phyloP scores from a whole-genome alignment of 1,140 invertebrate genomes.

The Drosophila yakuba region DNA sequence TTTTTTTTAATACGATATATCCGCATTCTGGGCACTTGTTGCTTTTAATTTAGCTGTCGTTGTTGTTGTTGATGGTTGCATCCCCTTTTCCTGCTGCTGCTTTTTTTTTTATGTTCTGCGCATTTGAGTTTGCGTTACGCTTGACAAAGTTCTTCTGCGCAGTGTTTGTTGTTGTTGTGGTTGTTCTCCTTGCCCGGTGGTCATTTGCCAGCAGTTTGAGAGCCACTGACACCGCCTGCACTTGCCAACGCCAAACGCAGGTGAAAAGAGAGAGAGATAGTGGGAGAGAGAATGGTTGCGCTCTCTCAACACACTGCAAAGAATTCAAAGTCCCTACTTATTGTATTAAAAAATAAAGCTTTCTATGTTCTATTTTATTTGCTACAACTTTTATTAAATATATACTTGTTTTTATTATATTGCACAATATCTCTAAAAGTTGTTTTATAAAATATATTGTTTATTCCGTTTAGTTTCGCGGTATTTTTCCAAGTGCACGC shows the following conservation, averaged over 20 bases:
- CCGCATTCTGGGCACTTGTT: conserved; percentile 13
- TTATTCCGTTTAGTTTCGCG: not conserved
- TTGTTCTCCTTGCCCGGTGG: conserved; percentile 16
- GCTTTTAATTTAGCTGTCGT: conserved; percentile 16
- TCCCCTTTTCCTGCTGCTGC: conserved; percentile 33
- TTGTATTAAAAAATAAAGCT: not conserved
- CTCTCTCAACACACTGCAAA: conserved; percentile 7
- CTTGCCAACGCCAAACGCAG: conserved; percentile 23
- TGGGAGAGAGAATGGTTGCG: not conserved
- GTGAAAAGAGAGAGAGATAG: not conserved
- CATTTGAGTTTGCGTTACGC: conserved; percentile 66
- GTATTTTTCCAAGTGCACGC: not conserved
- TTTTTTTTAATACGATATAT: not conserved
- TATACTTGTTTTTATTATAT: too few relatives aligned
- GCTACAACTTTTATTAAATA: too few relatives aligned
- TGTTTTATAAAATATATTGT: not conserved
- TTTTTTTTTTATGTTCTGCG: conserved; percentile 41
- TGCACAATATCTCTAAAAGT: too few relatives aligned
- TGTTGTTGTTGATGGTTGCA: conserved; percentile 22
- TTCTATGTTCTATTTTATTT: too few relatives aligned
- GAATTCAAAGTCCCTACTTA: not conserved
- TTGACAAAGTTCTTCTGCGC: conserved; percentile 62
- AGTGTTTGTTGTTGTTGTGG: conserved; percentile 27
- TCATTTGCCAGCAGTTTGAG: conserved; percentile 38
- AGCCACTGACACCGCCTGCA: conserved; percentile 19